Base-by-base conservation (phyloP, 2,888 invertebrate genomes). In the Hirtodrosophila trivittata region DNA sequence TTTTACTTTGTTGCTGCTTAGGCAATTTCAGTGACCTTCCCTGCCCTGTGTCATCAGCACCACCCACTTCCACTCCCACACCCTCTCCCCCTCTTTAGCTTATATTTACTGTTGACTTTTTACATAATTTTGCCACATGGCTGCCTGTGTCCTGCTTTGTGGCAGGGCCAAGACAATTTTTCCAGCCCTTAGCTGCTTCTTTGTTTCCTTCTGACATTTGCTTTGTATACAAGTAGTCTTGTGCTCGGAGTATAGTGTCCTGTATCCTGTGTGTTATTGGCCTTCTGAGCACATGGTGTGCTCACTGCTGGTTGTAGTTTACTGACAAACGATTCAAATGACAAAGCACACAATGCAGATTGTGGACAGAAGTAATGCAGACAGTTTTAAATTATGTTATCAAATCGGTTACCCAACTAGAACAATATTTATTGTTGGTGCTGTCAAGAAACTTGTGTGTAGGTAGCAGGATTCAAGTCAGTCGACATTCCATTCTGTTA, bases 111-210 rank as follows among this genome's bases (percentile, higher is more conserved):
- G 69, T 74, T 77, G 75, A 75, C 82, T 78, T 84, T 84, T 81
- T 84, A 72, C 82, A 82, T 84, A 82, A 82, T 78, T 82, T 82
- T 84, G 64, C 69, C 76, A 75, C 81, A 71, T 74, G 78, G 67
- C 71, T 77, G 77, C 66, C 74, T 68, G 52, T 69, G 77, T 75
- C 66, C 70, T 75, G 59, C 65, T 63, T 63, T 66, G 63, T 42
- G 55, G 50, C 46, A 42, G 18, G 59, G 51, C 50, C 66, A 62
- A 45, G 57, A 54, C 41, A 46, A 55, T 58, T 55, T 39, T 14
- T 16, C 21, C 28, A 30, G 18, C 50, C 35, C 18, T 13, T 47
- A 14, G 33, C 60, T 25, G 43, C 32, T n/a, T n/a, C 38, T 39
- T 47, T 43, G 45, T 52, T 51, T 45, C 52, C 46, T 25, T 28